Evolutionary conservation across 2,888 invertebrate species (phyloP).

Genomic region (Trissonchulus sp.): DNA sequence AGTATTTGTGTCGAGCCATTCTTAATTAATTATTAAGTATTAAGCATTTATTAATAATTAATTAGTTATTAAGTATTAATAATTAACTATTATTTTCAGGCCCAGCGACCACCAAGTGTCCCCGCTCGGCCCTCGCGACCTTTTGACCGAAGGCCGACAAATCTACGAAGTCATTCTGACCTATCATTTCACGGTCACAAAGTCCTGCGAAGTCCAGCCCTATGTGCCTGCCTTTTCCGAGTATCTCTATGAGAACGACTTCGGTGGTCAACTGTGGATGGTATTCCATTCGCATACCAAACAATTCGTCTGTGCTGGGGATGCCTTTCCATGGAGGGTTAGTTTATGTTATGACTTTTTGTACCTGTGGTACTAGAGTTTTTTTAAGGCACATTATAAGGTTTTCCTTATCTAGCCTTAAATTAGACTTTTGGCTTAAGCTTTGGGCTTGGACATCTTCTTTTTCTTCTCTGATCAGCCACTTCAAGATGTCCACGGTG

Average conservation of each 20-base stretch:
- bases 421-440: too few species aligned
- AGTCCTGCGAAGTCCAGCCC: constrained; percentile 45
- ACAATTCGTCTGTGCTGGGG: constrained; percentile 74
- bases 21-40: too few species aligned
- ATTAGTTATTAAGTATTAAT: too few species aligned
- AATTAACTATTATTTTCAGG: too few species aligned
- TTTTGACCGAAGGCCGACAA: constrained; percentile 77
- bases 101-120: constrained; percentile 73
- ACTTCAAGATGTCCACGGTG: too few species aligned
- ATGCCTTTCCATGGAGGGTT: constrained; percentile 74
- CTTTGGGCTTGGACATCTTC: too few species aligned
- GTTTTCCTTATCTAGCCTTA: background rate
- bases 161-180: constrained; percentile 82
- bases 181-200: constrained; percentile 64
- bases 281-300: constrained; percentile 79
- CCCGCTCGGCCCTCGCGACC: constrained; percentile 71
- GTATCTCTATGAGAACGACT: constrained; percentile 87
- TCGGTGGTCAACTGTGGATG: constrained; percentile 95
- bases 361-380: background rate
- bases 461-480: too few species aligned
- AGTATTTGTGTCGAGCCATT: too few species aligned
- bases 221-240: constrained; percentile 69
- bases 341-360: constrained; percentile 9
- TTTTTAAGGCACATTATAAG: background rate
- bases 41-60: too few species aligned